Base-by-base conservation (phyloP, 2,888 invertebrate genomes). In the Plagodis pulveraria region DNA sequence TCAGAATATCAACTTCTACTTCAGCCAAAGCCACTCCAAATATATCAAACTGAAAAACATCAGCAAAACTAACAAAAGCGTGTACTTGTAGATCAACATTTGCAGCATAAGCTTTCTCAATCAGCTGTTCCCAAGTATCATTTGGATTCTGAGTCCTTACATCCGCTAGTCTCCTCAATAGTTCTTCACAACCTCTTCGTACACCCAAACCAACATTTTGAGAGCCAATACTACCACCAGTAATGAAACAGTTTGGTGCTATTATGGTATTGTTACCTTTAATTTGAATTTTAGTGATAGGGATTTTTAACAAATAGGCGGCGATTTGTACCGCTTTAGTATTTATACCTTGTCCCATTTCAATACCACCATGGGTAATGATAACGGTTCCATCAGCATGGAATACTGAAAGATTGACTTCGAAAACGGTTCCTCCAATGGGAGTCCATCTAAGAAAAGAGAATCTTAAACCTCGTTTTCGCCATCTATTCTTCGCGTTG, bases 311-410 rank as follows among this genome's bases (percentile, higher is more conserved):
- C 10, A 90, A 91, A 68, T 94, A 91, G 0, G 96, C 96, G 58
- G 93, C 94, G 0, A 95, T 94, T 87, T 95, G 95, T 6, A 93
- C 93, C 0, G 94, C 94, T 94, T 95, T 85, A 5, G 96, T 96
- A 64, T 96, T 86, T 43, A 96, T 90, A 0, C 96, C 96, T 87
- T 96, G 96, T 0, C 96, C 96, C 78, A 94, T 91, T 84, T 95
- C 95, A 36, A 94, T 84, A 2, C 95, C 95, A 34, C 94, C 94
- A 65, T 95, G 95, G 2, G 92, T 81, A n/a, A 96, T 88, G 2
- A 94, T 87, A 0, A 96, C 95, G 5, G 94, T 93, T 0, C 77
- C 75, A 72, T 96, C 93, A 1, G 94, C 91, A 9, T 95, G 91
- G 72, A 93, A 96, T 56, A 96, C 93, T 2, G 94, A 91, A 9